Evolutionary conservation across 2,113 vertebrate species (phyloP).

Genomic region (Lontra canadensis): DNA sequence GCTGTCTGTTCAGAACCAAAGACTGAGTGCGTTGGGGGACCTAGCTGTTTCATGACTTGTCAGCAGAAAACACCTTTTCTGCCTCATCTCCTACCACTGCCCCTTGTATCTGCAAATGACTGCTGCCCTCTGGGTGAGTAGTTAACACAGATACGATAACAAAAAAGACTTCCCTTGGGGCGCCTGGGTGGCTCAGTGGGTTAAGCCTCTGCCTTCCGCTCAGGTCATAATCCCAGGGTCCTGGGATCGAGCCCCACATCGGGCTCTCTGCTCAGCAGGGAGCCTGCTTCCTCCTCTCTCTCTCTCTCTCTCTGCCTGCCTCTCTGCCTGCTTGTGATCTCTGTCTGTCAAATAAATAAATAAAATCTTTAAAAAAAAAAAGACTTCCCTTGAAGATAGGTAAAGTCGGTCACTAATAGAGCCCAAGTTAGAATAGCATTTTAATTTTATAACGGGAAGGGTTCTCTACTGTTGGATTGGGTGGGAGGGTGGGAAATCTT

Average conservation of each 20-base stretch:
- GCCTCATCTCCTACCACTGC: neutral
- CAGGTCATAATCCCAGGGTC: too few species aligned
- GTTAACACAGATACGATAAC: neutral
- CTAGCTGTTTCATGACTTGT: neutral
- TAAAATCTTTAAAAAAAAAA: too few species aligned
- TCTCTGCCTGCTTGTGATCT: too few species aligned
- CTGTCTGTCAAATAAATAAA: too few species aligned
- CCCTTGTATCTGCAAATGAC: neutral
- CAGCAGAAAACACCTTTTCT: neutral
- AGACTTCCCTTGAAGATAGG: neutral
- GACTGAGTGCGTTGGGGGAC: neutral
- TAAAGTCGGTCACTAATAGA: neutral
- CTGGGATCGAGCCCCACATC: too few species aligned
- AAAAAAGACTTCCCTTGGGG: neutral
- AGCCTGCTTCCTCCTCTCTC: too few species aligned
- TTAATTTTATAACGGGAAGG: neutral
- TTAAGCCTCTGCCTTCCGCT: too few species aligned
- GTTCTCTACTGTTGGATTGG: neutral
- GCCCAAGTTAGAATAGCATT: neutral
- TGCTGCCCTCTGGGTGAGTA: neutral
- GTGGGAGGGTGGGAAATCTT: neutral
- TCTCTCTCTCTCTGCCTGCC: too few species aligned
- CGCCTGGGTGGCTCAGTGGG: too few species aligned
- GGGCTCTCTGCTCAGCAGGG: too few species aligned
- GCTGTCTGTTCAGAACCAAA: neutral